Percentiles rank a stretch among this genome's conserved stretches.
These are phyloP conservation scores for Acleris literana DNA, from an alignment of 2,888 invertebrate genomes.

Conservation along the genomic window DNA sequence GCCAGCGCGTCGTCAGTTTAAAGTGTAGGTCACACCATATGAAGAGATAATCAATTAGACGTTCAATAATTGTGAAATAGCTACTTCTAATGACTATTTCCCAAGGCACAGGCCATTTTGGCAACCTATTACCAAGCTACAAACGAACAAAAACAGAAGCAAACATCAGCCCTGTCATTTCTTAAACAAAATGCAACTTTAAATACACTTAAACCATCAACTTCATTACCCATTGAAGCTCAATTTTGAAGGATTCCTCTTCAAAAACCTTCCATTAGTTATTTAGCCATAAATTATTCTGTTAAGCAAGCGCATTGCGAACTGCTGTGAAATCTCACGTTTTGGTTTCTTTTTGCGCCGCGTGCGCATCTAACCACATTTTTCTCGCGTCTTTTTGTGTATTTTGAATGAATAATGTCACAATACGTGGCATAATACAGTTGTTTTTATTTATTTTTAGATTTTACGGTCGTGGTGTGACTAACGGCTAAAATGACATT, in stretches of 20 bases:
- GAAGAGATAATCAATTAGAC: no score
- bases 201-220: constrained; percentile 13
- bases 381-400: constrained; percentile 14
- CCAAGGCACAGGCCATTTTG: background rate
- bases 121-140: background rate
- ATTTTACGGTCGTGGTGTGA: background rate
- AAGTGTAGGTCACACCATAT: no score
- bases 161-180: constrained; percentile 1
- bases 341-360: constrained; percentile 11
- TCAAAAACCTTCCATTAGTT: constrained; percentile 18
- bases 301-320: constrained; percentile 7
- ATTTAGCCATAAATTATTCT: constrained; percentile 21
- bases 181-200: constrained; percentile 7
- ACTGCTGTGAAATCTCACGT: constrained; percentile 20
- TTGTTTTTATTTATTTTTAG: constrained; percentile 12
- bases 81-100: constrained; percentile 4
- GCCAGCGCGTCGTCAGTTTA: no score
- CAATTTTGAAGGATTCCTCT: constrained; percentile 26
- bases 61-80: no score
- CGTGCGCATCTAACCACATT: constrained; percentile 17
- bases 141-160: constrained; percentile 6
- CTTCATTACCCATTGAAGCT: constrained; percentile 21
- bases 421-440: constrained; percentile 15
- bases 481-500: no score
- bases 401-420: constrained; percentile 19